Evolutionary conservation across 2,888 invertebrate species (phyloP).

Genomic region (Rhaphigaster nebulosa): DNA sequence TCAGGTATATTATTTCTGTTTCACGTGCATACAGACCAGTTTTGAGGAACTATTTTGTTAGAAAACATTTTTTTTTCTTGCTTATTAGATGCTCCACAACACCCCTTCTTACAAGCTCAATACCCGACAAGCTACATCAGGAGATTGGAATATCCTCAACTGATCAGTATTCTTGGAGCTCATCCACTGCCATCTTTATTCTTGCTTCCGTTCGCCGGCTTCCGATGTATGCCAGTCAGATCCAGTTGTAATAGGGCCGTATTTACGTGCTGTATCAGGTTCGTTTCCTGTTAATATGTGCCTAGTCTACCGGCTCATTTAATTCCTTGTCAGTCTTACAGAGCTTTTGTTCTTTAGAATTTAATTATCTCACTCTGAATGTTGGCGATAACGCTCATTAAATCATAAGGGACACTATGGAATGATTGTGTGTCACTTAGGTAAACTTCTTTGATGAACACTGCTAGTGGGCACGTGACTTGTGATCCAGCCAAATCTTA

Average conservation of each 20-base stretch:
- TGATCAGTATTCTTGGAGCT: not conserved
- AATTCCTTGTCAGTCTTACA: not conserved
- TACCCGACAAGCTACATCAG: not conserved
- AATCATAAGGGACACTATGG: too few relatives aligned
- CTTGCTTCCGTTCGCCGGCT: not conserved
- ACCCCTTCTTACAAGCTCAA: not conserved
- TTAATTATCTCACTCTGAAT: too few relatives aligned
- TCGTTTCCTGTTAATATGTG: not conserved
- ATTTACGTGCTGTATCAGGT: not conserved
- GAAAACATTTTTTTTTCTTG: not conserved
- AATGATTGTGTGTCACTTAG: too few relatives aligned
- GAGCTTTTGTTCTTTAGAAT: not conserved
- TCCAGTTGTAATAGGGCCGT: not conserved
- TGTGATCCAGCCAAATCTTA: too few relatives aligned
- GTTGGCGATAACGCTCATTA: too few relatives aligned
- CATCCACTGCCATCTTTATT: conserved; percentile 1
- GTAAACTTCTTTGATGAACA: too few relatives aligned
- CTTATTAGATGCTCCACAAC: not conserved
- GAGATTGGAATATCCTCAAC: not conserved
- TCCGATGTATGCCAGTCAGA: conserved; percentile 24
- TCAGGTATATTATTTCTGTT: too few relatives aligned
- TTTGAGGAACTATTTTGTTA: not conserved
- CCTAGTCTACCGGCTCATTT: not conserved
- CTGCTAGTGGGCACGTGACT: too few relatives aligned
- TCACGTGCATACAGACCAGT: too few relatives aligned